phyloP scores from a whole-genome alignment of 2,888 invertebrate species.

The Hylaea fasciaria region DNA sequence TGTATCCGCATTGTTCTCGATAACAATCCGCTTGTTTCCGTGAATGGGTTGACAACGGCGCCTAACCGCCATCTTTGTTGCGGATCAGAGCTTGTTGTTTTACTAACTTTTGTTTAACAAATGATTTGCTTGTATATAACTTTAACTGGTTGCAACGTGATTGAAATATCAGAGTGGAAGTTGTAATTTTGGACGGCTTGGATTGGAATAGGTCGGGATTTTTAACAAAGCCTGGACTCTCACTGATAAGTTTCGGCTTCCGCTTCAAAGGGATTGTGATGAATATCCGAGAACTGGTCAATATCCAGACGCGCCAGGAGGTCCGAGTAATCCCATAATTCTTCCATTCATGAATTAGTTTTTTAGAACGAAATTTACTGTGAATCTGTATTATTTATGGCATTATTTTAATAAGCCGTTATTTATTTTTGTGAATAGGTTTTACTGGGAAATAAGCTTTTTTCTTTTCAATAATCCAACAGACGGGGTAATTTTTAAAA shows the following conservation, averaged over 20 bases:
- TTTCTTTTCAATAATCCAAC: background rate
- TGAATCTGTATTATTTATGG: conserved; percentile 18
- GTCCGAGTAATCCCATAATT: conserved; percentile 28
- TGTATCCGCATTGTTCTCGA: conserved; percentile 18
- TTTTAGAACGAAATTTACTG: conserved; percentile 10
- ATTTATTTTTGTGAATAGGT: conserved; percentile 14
- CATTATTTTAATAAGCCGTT: conserved; percentile 15
- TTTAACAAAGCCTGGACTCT: too few relatives aligned
- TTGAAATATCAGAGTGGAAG: background rate
- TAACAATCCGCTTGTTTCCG: conserved; percentile 13
- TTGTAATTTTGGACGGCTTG: too few relatives aligned
- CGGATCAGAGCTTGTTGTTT: conserved; percentile 18
- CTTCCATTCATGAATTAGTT: conserved; percentile 24
- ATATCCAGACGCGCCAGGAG: conserved; percentile 21
- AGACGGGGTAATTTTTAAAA: too few relatives aligned
- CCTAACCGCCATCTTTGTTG: conserved; percentile 12
- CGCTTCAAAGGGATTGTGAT: conserved; percentile 14
- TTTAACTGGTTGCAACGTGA: background rate
- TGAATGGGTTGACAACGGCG: conserved; percentile 12
- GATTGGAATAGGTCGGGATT: too few relatives aligned
- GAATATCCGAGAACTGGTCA: conserved; percentile 12
- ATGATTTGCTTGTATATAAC: too few relatives aligned
- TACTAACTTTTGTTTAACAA: background rate
- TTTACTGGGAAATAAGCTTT: background rate
- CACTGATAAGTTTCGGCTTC: conserved; percentile 3